phyloP scores from a whole-genome alignment of 2,113 vertebrate species.

The Heliornis fulica region DNA sequence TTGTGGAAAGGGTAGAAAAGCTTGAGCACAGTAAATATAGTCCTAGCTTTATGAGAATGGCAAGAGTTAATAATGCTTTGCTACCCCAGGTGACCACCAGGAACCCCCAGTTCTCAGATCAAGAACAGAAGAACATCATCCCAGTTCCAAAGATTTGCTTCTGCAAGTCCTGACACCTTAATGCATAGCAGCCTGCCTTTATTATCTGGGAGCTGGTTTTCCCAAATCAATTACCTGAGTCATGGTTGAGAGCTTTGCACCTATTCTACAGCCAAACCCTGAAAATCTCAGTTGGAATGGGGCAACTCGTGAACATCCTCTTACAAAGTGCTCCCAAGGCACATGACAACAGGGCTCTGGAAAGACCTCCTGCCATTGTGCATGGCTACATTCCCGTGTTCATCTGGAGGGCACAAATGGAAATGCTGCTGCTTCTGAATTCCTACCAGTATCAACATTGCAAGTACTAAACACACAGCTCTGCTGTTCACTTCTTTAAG shows the following conservation, averaged over 20 bases:
- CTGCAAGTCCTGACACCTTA: not conserved
- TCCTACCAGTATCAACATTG: not conserved
- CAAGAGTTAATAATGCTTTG: not conserved
- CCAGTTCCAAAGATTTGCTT: not conserved
- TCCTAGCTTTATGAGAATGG: not conserved
- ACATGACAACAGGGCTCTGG: not conserved
- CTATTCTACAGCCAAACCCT: not conserved
- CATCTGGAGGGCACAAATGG: not conserved
- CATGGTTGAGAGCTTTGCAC: not conserved
- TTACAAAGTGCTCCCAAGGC: not conserved
- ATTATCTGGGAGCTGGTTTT: not conserved
- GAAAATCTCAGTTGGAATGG: not conserved
- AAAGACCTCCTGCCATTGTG: not conserved
- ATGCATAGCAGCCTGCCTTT: not conserved
- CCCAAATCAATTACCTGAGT: not conserved
- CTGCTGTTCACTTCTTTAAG: not conserved
- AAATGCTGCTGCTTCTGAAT: not conserved
- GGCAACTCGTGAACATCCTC: not conserved
- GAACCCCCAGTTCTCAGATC: not conserved
- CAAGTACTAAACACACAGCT: too few species aligned
- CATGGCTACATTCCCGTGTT: rapidly evolving
- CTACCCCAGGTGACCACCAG: not conserved
- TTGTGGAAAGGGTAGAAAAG: not conserved
- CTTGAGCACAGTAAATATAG: not conserved
- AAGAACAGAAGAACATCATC: not conserved